These are phyloP conservation scores for Cyprinodon diabolis DNA, from an alignment of 2,797 vertebrate genomes.

Conservation along the genomic window DNA sequence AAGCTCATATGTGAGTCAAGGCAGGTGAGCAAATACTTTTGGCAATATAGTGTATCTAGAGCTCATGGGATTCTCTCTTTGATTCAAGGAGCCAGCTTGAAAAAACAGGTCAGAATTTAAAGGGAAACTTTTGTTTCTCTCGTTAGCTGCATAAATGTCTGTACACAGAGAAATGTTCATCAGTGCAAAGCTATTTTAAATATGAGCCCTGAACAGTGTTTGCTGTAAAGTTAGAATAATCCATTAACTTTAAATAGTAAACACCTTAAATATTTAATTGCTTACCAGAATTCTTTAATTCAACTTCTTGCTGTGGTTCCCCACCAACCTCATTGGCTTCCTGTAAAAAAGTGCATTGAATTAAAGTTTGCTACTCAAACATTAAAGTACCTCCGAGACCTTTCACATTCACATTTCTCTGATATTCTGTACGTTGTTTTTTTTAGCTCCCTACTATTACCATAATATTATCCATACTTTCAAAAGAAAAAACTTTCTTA, in stretches of 20 bases:
- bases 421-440: not conserved
- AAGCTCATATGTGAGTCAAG: no score
- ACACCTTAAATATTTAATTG: not conserved
- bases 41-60: no score
- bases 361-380: not conserved
- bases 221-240: not conserved
- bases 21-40: no score
- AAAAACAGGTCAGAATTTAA: conserved; percentile 18
- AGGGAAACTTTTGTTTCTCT: not conserved
- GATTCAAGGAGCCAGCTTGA: conserved; percentile 38
- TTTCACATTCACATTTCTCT: not conserved
- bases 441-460: not conserved
- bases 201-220: not conserved
- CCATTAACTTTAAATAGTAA: not conserved
- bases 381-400: not conserved
- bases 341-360: not conserved
- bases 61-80: conserved; percentile 58
- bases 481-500: no score
- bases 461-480: not conserved
- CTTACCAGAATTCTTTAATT: not conserved
- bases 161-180: not conserved
- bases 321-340: not conserved
- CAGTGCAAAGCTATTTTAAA: not conserved
- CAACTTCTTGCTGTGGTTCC: not conserved
- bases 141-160: not conserved